Evolutionary conservation across 2,888 invertebrate species (phyloP).

Genomic region (Macaria notata): DNA sequence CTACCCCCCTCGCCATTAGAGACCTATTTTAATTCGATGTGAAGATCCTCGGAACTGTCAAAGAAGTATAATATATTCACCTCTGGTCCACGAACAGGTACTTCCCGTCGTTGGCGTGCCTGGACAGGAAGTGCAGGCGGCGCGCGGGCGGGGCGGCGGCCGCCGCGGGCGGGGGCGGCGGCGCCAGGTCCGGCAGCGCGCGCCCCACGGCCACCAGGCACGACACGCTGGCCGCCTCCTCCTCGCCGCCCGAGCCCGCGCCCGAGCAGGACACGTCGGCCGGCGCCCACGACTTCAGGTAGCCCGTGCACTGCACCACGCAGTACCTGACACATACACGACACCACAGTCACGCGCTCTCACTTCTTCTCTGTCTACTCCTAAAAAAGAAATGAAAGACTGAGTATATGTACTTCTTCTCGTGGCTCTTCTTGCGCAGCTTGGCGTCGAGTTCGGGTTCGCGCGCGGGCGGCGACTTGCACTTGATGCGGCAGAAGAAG

Average conservation of each 20-base stretch:
- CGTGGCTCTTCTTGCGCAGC: conserved; percentile 85
- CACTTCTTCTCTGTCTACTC: no score
- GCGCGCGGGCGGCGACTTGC: conserved; percentile 76
- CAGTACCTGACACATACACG: no score
- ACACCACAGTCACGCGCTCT: no score
- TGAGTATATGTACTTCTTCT: no score
- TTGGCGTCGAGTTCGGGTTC: conserved; percentile 82
- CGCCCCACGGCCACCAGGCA: conserved; percentile 95
- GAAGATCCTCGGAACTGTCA: no score
- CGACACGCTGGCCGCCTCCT: conserved; percentile 85
- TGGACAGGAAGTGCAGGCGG: conserved; percentile 89
- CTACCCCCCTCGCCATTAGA: no score
- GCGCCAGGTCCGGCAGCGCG: conserved; percentile 83
- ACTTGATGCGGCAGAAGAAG: conserved; percentile 97
- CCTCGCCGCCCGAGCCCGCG: conserved; percentile 83
- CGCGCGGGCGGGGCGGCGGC: conserved; percentile 67
- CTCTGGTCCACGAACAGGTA: conserved; percentile 96
- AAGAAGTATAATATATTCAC: no score
- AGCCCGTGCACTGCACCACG: conserved; percentile 95
- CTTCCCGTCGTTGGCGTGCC: conserved; percentile 95
- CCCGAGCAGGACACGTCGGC: conserved; percentile 87
- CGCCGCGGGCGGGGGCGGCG: conserved; percentile 44
- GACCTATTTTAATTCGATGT: no score
- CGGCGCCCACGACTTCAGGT: conserved; percentile 95
- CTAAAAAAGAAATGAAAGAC: no score